These are phyloP conservation scores for Neodon shergylaensis DNA, from an alignment of 2,113 vertebrate genomes.

Conservation along the genomic window DNA sequence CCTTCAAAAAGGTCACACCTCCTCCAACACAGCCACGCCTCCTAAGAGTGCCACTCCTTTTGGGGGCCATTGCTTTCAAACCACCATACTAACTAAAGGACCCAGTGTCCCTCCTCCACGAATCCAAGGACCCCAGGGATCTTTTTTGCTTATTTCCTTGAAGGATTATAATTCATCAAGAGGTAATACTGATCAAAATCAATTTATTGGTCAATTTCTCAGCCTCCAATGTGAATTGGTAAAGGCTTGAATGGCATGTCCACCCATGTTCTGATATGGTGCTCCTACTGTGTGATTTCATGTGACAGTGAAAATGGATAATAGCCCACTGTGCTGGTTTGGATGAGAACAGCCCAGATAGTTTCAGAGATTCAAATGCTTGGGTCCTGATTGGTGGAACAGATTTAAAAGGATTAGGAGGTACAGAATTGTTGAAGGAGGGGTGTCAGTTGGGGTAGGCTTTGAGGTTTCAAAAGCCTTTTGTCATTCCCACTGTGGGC, in stretches of 20 bases:
- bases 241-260: neutral
- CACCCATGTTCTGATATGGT: neutral
- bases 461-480: neutral
- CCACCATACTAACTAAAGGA: neutral
- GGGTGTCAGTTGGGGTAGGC: neutral
- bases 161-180: neutral
- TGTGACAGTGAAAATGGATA: neutral
- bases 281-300: neutral
- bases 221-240: neutral
- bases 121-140: neutral
- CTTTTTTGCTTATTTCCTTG: neutral
- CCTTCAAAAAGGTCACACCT: neutral
- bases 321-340: neutral
- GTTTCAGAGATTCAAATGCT: neutral
- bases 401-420: neutral
- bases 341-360: neutral
- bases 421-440: neutral
- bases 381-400: neutral
- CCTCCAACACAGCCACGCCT: neutral
- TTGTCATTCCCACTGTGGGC: neutral
- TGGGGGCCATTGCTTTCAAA: neutral
- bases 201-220: neutral
- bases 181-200: neutral
- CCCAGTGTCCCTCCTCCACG: too few relatives aligned
- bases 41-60: neutral